Evolutionary conservation across 1,140 invertebrate genomes (phyloP).

Genomic region (Hyles euphorbiae): DNA sequence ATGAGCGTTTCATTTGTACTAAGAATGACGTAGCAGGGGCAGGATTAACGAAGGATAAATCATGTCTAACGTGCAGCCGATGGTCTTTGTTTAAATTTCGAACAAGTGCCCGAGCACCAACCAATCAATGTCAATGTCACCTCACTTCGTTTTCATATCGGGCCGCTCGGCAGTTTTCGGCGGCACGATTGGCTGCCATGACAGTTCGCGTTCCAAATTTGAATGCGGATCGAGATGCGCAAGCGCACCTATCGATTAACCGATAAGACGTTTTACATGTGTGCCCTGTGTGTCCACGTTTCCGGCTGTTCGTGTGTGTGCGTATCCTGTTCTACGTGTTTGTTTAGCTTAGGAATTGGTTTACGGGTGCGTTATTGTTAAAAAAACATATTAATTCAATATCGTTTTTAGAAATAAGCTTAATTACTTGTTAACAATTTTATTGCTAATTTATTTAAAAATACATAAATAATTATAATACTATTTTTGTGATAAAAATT

Average conservation of each 20-base stretch:
- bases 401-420: too few species aligned
- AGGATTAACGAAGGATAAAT: too few species aligned
- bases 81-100: slow-evolving; percentile 21
- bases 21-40: too few species aligned
- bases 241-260: slow-evolving; percentile 57
- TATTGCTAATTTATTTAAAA: too few species aligned
- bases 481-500: too few species aligned
- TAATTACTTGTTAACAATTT: too few species aligned
- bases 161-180: slow-evolving; percentile 37
- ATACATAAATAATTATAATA: too few species aligned
- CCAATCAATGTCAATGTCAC: slow-evolving; percentile 61
- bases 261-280: slow-evolving; percentile 45
- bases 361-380: too few species aligned
- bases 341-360: background rate
- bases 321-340: background rate
- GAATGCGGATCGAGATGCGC: slow-evolving; percentile 68
- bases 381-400: too few species aligned
- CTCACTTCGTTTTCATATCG: slow-evolving; percentile 33
- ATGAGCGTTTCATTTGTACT: too few species aligned
- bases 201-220: slow-evolving; percentile 66
- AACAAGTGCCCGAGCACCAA: slow-evolving; percentile 28
- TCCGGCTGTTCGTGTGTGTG: slow-evolving; percentile 42
- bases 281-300: slow-evolving; percentile 42
- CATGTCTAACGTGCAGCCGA: too few species aligned
- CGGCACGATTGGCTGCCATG: slow-evolving; percentile 51